Evolutionary conservation across 2,797 vertebrate genomes (phyloP).

Genomic region (Uromys caudimaculatus): DNA sequence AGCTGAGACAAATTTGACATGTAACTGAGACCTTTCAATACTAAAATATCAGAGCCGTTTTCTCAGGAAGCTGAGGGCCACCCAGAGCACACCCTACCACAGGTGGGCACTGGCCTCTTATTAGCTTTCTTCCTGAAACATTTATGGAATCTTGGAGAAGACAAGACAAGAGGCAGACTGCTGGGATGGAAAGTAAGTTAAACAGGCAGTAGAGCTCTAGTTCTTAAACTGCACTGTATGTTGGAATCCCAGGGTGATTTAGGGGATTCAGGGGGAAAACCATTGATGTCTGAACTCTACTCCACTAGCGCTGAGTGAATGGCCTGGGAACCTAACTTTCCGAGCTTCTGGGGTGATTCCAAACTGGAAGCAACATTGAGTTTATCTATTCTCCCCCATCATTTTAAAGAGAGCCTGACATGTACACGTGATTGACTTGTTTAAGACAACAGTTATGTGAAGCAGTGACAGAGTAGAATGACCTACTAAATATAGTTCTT

Average conservation of each 20-base stretch:
- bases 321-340: not conserved
- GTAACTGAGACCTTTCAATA: not conserved
- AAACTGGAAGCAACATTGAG: not conserved
- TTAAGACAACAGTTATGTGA: slow-evolving; percentile 17
- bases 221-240: not conserved
- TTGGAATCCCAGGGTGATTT: not conserved
- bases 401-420: slow-evolving; percentile 42
- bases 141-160: slow-evolving; percentile 21
- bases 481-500: not conserved
- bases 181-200: not conserved
- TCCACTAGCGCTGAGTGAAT: not conserved
- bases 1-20: not conserved
- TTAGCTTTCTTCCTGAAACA: not conserved
- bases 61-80: not conserved
- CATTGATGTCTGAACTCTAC: not conserved
- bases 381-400: not conserved
- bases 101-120: not conserved
- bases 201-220: not conserved
- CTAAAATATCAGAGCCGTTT: not conserved
- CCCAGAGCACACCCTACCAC: not conserved
- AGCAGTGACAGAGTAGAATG: not conserved
- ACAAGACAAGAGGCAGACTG: not conserved
- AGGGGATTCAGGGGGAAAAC: not conserved
- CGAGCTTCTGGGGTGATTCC: not conserved
- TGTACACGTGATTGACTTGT: not conserved